Percentiles rank a stretch among this genome's conserved stretches.
Conservation (phyloP, 2,113 vertebrate species). For the Copsychus sechellarum region DNA sequence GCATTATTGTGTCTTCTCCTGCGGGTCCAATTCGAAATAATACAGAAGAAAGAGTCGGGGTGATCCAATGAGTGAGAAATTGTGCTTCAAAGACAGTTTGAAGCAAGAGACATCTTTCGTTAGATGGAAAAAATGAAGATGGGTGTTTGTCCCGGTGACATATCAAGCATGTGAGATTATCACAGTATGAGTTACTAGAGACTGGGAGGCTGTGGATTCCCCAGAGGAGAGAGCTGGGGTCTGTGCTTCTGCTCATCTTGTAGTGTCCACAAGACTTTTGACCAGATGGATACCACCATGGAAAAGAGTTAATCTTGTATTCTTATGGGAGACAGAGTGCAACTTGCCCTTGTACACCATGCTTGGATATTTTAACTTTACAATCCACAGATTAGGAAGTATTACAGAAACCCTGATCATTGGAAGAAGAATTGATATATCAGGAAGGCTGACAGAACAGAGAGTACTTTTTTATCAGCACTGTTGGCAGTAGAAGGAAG, state of each 20-base stretch:
- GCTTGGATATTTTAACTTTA: neutral
- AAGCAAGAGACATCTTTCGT: rapidly evolving
- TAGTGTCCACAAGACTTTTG: neutral
- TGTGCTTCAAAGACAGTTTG: neutral
- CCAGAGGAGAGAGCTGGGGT: neutral
- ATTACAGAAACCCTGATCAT: neutral
- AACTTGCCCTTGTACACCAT: neutral
- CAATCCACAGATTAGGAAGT: neutral
- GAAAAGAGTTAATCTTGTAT: neutral
- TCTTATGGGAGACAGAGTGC: neutral
- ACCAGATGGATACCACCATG: neutral
- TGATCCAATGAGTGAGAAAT: neutral
- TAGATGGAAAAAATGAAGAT: neutral
- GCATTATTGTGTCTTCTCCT: neutral
- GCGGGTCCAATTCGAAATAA: neutral
- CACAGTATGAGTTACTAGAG: neutral
- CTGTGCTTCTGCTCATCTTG: neutral
- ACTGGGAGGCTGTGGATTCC: neutral
- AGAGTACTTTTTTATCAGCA: neutral
- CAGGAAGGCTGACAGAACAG: neutral
- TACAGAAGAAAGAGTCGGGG: neutral
- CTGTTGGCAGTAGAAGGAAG: neutral
- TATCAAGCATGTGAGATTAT: neutral
- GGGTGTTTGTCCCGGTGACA: neutral
- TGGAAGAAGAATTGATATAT: neutral